phyloP scores from a whole-genome alignment of 2,888 invertebrate genomes.

The Dromius quadrimaculatus region DNA sequence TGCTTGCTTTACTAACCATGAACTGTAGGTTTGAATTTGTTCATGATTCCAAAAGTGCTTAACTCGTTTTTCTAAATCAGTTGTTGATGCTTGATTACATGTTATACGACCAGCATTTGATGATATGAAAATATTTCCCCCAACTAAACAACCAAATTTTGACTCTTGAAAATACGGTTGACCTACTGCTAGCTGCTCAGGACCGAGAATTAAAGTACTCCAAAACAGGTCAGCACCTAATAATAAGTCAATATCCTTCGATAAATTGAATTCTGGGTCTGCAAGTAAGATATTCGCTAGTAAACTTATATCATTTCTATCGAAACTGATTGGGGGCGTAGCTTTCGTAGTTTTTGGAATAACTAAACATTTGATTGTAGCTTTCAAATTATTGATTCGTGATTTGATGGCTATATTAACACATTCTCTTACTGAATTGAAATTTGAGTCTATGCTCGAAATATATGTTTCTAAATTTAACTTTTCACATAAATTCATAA shows the following conservation, averaged over 20 bases:
- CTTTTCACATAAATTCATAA: no score
- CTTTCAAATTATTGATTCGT: no score
- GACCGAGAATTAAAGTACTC: neutral
- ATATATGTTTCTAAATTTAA: no score
- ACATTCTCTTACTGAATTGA: no score
- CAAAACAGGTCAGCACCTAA: neutral
- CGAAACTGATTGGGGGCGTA: neutral
- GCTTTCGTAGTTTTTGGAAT: neutral
- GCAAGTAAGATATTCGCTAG: neutral
- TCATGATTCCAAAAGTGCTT: neutral
- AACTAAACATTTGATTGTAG: no score
- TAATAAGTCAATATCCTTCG: neutral
- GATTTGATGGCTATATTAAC: no score
- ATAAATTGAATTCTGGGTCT: neutral
- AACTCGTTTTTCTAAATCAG: neutral
- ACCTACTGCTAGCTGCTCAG: neutral
- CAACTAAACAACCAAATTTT: neutral
- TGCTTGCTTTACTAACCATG: neutral
- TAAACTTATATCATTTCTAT: neutral
- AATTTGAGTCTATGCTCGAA: no score
- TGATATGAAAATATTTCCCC: neutral
- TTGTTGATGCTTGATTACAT: neutral
- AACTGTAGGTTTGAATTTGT: neutral
- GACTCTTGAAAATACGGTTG: slow-evolving; percentile 2
- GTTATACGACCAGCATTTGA: neutral